phyloP scores from a whole-genome alignment of 2,113 vertebrate genomes.

The Malaclemys terrapin region DNA sequence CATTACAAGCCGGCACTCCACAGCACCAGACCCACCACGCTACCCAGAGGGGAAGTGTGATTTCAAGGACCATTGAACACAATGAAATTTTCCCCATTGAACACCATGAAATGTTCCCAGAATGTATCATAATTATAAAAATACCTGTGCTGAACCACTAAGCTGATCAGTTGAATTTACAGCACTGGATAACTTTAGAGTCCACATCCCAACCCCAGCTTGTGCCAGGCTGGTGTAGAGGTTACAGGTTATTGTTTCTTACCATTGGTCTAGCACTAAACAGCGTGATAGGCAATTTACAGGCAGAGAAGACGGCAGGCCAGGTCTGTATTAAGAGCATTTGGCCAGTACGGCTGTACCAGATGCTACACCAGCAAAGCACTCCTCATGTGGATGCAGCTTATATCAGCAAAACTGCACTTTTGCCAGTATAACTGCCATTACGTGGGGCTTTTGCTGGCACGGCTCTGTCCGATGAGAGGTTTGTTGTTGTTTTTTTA shows the following conservation, averaged over 20 bases:
- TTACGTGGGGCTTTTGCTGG: slow-evolving; percentile 27
- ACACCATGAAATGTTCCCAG: slow-evolving; percentile 34
- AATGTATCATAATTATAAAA: background rate
- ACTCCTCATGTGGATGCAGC: background rate
- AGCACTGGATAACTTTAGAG: rapidly evolving
- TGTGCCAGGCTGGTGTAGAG: rapidly evolving
- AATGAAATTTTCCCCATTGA: slow-evolving; percentile 39
- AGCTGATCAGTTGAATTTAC: background rate
- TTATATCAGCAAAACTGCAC: background rate
- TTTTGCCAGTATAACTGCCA: background rate
- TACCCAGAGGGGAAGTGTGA: background rate
- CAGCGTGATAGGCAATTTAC: background rate
- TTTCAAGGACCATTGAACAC: slow-evolving; percentile 67
- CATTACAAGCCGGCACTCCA: background rate
- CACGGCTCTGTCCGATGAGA: background rate
- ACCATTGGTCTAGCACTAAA: background rate
- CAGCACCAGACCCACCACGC: background rate
- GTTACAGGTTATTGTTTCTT: rapidly evolving
- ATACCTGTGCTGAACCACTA: rapidly evolving
- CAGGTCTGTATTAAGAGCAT: background rate
- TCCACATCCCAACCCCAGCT: rapidly evolving
- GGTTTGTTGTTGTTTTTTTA: background rate
- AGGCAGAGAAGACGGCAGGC: rapidly evolving
- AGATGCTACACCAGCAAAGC: rapidly evolving
- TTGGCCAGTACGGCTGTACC: background rate